Conservation (phyloP, 2,888 invertebrate genomes). For the Nomada goodeniana region DNA sequence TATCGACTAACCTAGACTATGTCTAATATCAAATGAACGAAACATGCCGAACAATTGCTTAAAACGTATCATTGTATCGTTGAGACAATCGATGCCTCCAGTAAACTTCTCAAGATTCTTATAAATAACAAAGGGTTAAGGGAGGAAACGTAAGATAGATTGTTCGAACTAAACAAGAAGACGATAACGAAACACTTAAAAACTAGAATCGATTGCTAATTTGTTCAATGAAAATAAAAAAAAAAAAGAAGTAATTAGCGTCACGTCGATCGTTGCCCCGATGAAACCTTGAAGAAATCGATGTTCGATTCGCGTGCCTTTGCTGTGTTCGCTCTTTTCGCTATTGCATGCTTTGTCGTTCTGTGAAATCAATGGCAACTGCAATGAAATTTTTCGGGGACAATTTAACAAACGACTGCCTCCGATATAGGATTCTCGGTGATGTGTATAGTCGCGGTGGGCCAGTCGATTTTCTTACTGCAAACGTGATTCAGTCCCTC, state of each 20-base stretch:
- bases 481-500: constrained; percentile 85
- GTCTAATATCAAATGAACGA: constrained; percentile 1
- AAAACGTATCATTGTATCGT: constrained; percentile 14
- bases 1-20: constrained; percentile 4
- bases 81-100: not conserved
- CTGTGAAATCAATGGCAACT: constrained; percentile 62
- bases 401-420: constrained; percentile 89
- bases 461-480: constrained; percentile 85
- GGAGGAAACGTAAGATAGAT: constrained; percentile 20
- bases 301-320: constrained; percentile 37
- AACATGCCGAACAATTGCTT: not conserved
- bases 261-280: constrained; percentile 73
- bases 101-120: not conserved
- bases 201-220: constrained; percentile 16
- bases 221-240: constrained; percentile 36
- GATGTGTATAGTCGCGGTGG: constrained; percentile 90
- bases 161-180: not conserved
- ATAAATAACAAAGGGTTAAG: constrained; percentile 41
- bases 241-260: constrained; percentile 42
- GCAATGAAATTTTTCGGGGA: constrained; percentile 47
- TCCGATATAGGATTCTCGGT: constrained; percentile 92
- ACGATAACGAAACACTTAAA: not conserved
- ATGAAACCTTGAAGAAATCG: constrained; percentile 69
- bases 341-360: constrained; percentile 42
- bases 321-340: not conserved